Percentiles rank a stretch among this genome's conserved stretches.
phyloP scores from a whole-genome alignment of 2,113 vertebrate species.

The Coregonus clupeaformis region DNA sequence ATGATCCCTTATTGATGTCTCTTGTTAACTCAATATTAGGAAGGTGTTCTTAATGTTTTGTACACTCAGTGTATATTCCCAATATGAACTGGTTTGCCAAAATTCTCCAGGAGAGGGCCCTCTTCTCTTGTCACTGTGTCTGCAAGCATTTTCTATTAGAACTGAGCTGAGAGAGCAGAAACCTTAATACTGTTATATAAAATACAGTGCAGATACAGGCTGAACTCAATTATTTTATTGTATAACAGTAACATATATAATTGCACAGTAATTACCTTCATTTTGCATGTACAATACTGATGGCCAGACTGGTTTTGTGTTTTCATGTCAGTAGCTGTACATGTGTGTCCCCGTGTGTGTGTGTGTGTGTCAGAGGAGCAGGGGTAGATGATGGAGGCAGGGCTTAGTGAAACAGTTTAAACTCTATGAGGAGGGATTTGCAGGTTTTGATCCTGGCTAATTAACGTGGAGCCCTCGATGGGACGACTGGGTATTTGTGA shows the following conservation, averaged over 20 bases:
- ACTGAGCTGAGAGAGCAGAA: too few relatives aligned
- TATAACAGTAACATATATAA: background rate
- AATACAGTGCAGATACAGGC: background rate
- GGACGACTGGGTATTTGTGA: slow-evolving; percentile 45
- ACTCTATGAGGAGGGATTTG: slow-evolving; percentile 57
- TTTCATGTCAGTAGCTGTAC: background rate
- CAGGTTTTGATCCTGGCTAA: slow-evolving; percentile 65
- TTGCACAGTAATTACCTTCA: background rate
- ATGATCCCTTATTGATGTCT: too few relatives aligned
- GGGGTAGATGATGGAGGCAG: slow-evolving; percentile 47
- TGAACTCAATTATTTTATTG: background rate
- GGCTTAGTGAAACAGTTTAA: slow-evolving; percentile 32
- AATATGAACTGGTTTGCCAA: background rate
- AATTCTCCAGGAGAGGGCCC: background rate
- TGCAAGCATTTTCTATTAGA: too few relatives aligned
- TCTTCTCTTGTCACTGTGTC: background rate
- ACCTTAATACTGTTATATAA: too few relatives aligned
- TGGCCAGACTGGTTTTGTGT: background rate
- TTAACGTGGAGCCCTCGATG: slow-evolving; percentile 62
- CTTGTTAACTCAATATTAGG: background rate
- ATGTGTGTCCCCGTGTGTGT: background rate
- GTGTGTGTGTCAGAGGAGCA: slow-evolving; percentile 24
- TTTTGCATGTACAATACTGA: background rate
- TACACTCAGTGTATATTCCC: too few relatives aligned
- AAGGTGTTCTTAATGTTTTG: background rate